Evolutionary conservation across 2,888 invertebrate genomes (phyloP).

Genomic region (Melipona beecheii): DNA sequence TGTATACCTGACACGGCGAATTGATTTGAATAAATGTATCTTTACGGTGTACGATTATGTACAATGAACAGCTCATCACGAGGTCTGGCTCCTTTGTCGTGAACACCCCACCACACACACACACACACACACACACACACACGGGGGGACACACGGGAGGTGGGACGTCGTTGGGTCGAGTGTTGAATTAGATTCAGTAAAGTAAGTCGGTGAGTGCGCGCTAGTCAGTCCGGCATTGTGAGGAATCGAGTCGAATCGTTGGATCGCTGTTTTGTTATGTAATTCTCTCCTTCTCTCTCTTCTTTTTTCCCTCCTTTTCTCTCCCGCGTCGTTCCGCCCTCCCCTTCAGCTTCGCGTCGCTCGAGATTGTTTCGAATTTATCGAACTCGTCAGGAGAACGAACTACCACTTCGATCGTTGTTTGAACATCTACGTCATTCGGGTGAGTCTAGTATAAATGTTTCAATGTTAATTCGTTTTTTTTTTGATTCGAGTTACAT

Average conservation of each 20-base stretch:
- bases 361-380: slow-evolving; percentile 1
- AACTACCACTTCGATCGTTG: background rate
- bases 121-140: no score
- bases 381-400: background rate
- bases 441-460: slow-evolving; percentile 34
- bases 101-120: slow-evolving; percentile 34
- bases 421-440: slow-evolving; percentile 18
- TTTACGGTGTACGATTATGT: slow-evolving; percentile 54
- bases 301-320: background rate
- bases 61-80: slow-evolving; percentile 67
- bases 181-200: slow-evolving; percentile 66
- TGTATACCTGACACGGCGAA: slow-evolving; percentile 48
- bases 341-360: no score
- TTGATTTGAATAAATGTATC: slow-evolving; percentile 63
- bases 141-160: slow-evolving; percentile 40
- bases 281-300: slow-evolving; percentile 23
- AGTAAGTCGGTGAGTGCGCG: slow-evolving; percentile 63
- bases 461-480: no score
- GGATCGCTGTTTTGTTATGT: slow-evolving; percentile 55
- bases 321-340: no score
- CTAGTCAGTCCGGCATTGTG: slow-evolving; percentile 56
- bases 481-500: background rate
- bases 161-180: slow-evolving; percentile 67
- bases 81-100: slow-evolving; percentile 65
- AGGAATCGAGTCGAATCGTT: slow-evolving; percentile 60